Percentiles rank a stretch among this genome's conserved stretches.
phyloP scores from a whole-genome alignment of 2,113 vertebrate species.

The Albula goreensis region DNA sequence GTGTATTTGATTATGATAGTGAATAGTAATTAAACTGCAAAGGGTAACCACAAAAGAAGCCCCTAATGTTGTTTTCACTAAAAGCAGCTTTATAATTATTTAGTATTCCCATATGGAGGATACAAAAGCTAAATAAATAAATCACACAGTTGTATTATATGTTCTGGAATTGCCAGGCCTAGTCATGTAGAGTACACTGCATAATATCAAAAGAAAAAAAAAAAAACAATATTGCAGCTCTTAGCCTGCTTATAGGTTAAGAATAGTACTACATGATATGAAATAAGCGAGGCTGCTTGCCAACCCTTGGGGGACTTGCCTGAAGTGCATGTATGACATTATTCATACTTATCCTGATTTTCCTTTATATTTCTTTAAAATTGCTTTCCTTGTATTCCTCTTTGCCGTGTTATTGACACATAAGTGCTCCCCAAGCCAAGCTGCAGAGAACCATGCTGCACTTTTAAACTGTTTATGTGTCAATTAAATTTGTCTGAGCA shows the following conservation, averaged over 20 bases:
- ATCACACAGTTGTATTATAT: not conserved
- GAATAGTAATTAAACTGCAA: not conserved
- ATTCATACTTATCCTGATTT: not conserved
- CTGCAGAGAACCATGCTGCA: not conserved
- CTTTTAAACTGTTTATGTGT: not conserved
- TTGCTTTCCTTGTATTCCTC: not conserved
- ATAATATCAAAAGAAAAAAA: not conserved
- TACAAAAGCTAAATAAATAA: not conserved
- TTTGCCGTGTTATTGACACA: not conserved
- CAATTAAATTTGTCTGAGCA: not conserved
- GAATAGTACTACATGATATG: not conserved
- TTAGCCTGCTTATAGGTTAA: not conserved
- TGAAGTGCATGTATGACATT: not conserved
- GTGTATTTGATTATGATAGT: not conserved
- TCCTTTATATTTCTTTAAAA: not conserved
- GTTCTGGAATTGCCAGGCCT: too few species aligned
- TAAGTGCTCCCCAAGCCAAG: not conserved
- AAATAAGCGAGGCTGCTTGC: not conserved
- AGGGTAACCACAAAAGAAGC: not conserved
- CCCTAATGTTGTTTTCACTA: not conserved
- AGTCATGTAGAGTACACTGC: too few species aligned
- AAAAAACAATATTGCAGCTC: not conserved
- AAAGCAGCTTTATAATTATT: not conserved
- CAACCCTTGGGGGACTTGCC: not conserved
- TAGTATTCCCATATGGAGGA: not conserved